These are phyloP conservation scores for Gastrophryne carolinensis DNA, from an alignment of 2,797 vertebrate genomes.

Conservation along the genomic window DNA sequence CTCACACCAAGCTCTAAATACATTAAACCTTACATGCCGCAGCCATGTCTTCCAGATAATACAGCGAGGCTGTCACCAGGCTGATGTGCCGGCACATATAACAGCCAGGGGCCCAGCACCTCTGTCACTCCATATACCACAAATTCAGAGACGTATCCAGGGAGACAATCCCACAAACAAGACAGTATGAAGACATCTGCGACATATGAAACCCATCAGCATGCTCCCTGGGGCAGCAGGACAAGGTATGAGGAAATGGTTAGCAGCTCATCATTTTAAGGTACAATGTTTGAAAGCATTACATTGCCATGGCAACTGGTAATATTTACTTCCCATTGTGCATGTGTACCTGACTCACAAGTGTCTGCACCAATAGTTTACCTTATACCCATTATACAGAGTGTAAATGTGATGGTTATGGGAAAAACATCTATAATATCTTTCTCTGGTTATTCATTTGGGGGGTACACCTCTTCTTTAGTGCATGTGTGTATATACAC, in stretches of 20 bases:
- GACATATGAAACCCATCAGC: background rate
- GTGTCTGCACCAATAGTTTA: background rate
- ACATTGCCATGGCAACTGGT: background rate
- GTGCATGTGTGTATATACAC: too few species aligned
- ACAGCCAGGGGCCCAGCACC: background rate
- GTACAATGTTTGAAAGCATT: background rate
- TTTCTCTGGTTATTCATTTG: background rate
- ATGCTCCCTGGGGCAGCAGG: background rate
- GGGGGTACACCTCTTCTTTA: too few species aligned
- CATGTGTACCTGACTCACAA: background rate
- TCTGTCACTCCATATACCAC: background rate
- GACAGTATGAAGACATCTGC: background rate
- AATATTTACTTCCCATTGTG: background rate
- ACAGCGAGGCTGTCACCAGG: constrained; percentile 2
- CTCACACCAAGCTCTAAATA: background rate
- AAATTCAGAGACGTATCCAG: background rate
- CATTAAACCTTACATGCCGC: background rate
- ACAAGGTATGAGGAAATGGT: background rate
- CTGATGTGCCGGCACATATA: background rate
- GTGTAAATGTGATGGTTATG: background rate
- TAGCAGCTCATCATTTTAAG: background rate
- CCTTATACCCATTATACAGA: background rate
- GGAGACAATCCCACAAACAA: background rate
- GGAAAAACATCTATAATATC: background rate
- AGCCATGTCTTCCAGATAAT: background rate